phyloP scores from a whole-genome alignment of 1,140 invertebrate genomes.

The Apolygus lucorum region DNA sequence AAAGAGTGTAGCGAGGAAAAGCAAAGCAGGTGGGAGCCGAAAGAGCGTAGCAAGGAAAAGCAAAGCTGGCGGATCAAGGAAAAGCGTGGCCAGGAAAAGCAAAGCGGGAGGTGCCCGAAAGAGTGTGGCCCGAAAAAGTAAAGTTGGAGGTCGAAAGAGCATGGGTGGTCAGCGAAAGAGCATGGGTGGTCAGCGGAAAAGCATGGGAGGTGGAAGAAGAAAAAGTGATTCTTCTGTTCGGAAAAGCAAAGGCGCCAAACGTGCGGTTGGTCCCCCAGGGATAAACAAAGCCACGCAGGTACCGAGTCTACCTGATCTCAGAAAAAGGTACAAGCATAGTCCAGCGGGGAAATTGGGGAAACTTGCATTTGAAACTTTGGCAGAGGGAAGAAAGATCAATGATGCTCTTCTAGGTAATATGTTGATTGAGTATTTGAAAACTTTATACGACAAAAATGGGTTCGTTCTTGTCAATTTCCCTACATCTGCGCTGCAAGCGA shows the following conservation, averaged over 20 bases:
- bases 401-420: conserved; percentile 46
- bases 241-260: neutral
- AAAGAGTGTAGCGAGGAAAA: neutral
- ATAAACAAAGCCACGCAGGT: conserved; percentile 32
- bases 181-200: neutral
- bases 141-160: conserved; percentile 8
- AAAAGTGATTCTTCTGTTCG: neutral
- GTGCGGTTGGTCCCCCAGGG: neutral
- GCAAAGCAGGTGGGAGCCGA: neutral
- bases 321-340: conserved; percentile 40
- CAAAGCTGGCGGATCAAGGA: neutral
- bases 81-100: neutral
- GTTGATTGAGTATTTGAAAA: conserved; percentile 50
- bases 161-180: neutral
- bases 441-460: conserved; percentile 42
- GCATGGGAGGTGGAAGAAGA: neutral
- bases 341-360: conserved; percentile 45
- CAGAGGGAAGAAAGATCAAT: conserved; percentile 43
- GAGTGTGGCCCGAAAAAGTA: conserved; percentile 21
- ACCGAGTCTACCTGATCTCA: conserved; percentile 37
- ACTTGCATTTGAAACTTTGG: conserved; percentile 45
- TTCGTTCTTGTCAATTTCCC: conserved; percentile 56
- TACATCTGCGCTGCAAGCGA: conserved; percentile 45
- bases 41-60: conserved; percentile 7
- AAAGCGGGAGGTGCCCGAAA: neutral